phyloP scores from a whole-genome alignment of 2,797 vertebrate species.

The Tachyglossus aculeatus region DNA sequence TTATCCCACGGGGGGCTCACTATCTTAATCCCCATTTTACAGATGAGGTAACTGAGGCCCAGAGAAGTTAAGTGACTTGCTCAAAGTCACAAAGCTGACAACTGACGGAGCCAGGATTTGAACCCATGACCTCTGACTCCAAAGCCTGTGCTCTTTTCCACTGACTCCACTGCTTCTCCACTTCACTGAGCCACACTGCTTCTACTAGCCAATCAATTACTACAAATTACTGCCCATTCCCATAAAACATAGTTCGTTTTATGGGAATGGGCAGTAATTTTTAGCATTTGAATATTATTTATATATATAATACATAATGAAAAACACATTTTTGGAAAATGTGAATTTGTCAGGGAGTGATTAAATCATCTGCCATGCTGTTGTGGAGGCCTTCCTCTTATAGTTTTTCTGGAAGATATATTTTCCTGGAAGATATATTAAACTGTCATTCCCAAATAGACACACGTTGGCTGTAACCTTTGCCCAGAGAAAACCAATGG shows the following conservation, averaged over 20 bases:
- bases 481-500: neutral
- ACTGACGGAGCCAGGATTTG: too few species aligned
- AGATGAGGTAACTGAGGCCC: too few species aligned
- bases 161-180: too few species aligned
- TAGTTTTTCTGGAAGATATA: constrained; percentile 8
- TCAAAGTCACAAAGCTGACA: too few species aligned
- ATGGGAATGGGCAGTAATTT: neutral
- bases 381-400: constrained; percentile 7
- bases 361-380: constrained; percentile 33
- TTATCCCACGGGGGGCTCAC: too few species aligned
- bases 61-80: too few species aligned
- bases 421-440: constrained; percentile 38
- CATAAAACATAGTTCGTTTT: constrained; percentile 19
- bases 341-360: constrained; percentile 22
- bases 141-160: too few species aligned
- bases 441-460: constrained; percentile 22
- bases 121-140: too few species aligned
- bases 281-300: constrained; percentile 1
- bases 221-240: neutral
- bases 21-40: too few species aligned
- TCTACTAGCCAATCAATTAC: constrained; percentile 18
- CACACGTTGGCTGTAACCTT: neutral
- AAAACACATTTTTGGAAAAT: constrained; percentile 32
- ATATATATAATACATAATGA: constrained; percentile 39
- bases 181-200: too few species aligned